Conservation (phyloP, 2,797 vertebrate species). For the Gallirallus australis region DNA sequence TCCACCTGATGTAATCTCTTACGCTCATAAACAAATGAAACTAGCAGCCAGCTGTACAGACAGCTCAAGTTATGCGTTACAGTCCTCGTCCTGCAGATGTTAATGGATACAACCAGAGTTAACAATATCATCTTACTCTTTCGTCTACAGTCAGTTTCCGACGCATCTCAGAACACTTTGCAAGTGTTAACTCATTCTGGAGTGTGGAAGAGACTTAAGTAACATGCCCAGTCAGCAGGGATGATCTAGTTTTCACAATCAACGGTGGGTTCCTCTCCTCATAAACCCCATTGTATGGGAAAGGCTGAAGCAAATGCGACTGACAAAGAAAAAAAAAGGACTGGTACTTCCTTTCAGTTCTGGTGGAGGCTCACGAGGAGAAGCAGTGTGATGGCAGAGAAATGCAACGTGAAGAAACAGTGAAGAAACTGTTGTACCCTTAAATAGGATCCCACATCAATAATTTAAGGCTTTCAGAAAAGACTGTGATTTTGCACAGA, state of each 20-base stretch:
- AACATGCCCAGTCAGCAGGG: fast-evolving
- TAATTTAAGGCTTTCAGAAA: neutral
- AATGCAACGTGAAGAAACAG: neutral
- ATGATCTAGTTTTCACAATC: neutral
- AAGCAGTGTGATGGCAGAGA: neutral
- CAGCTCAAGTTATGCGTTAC: neutral
- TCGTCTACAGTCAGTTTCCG: neutral
- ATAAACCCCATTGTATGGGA: neutral
- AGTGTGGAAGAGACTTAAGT: neutral
- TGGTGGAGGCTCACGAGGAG: neutral
- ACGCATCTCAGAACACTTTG: neutral
- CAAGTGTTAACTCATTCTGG: neutral
- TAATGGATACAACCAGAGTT: neutral
- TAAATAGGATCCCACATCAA: neutral
- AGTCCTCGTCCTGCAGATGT: neutral
- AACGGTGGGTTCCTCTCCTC: fast-evolving
- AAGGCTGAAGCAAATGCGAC: neutral
- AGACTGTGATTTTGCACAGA: neutral
- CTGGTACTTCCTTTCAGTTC: neutral
- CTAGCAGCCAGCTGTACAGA: neutral
- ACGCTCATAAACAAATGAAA: neutral
- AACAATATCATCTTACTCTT: neutral
- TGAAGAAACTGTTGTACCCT: neutral
- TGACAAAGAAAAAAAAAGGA: neutral
- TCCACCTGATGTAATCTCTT: neutral